These are phyloP conservation scores for Mobula hypostoma DNA, from an alignment of 2,113 vertebrate genomes.

Conservation along the genomic window DNA sequence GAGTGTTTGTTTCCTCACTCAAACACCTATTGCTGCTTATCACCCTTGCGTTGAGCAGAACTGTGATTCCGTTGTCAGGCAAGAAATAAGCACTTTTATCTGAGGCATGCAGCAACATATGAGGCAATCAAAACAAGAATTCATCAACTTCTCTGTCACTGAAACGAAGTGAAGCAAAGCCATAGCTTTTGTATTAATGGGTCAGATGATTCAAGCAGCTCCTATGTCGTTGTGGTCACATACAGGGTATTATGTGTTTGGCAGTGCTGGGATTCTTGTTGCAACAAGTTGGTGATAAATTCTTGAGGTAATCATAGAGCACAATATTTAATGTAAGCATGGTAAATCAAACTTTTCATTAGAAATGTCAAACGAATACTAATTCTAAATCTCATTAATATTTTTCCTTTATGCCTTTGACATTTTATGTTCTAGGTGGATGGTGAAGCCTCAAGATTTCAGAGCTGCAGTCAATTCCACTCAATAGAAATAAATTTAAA, in stretches of 20 bases:
- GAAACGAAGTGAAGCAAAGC: slow-evolving; percentile 41
- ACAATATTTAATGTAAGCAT: not conserved
- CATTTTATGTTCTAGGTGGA: not conserved
- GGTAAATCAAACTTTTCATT: not conserved
- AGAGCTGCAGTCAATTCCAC: not conserved
- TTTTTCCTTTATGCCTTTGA: not conserved
- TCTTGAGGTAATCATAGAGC: not conserved
- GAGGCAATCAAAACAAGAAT: slow-evolving; percentile 47
- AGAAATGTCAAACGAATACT: not conserved
- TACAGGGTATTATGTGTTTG: slow-evolving; percentile 40
- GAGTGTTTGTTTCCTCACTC: slow-evolving; percentile 41
- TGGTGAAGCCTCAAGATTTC: not conserved
- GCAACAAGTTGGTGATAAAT: not conserved
- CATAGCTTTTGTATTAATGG: slow-evolving; percentile 43
- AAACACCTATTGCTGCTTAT: slow-evolving; percentile 44
- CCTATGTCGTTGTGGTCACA: slow-evolving; percentile 36
- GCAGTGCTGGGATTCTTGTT: not conserved
- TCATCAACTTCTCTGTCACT: slow-evolving; percentile 44
- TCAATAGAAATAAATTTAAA: not conserved
- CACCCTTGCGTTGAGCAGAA: slow-evolving; percentile 40
- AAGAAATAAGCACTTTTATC: slow-evolving; percentile 44
- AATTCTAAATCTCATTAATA: not conserved
- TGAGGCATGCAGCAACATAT: slow-evolving; percentile 45
- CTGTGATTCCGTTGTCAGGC: slow-evolving; percentile 39
- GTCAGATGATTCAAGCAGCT: slow-evolving; percentile 44